Base-by-base conservation (phyloP, 2,113 vertebrate species). In the Perognathus longimembris region DNA sequence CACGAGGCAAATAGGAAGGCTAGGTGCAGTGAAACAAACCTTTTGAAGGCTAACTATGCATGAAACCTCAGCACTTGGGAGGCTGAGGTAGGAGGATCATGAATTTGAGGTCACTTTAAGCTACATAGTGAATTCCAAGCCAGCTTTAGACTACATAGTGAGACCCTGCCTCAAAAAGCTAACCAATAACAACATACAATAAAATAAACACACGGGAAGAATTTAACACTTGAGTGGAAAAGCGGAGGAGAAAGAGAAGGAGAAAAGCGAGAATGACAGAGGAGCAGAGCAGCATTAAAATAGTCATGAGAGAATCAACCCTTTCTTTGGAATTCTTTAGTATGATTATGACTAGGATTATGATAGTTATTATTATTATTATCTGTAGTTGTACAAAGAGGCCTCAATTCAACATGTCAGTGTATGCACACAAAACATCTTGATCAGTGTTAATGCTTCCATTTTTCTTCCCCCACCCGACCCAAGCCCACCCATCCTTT, bases 251-350 rank as follows among this genome's bases (percentile, higher is more conserved):
- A 11, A n/a, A 1, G 6, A 59, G 66, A 28, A 30, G 10, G 26
- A 57, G 85, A n/a, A 17, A 50, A 50, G 30, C 36, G 7, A 18
- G 34, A 36, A 18, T 18, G 54, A 18, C 11, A 30, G 63, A 77
- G 71, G 14, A 40, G 14, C 17, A 8, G 50, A 18, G 6, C 0
- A 1, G 18, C 30, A 24, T 10, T 38, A 5, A 34, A 32, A 24
- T 0, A 59, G 42, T 17, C 34, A 0, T 26, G 54, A 42, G 80
- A 40, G 76, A 28, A 30, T 32, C 5, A 5, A 22, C 40, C 2
- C 66, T 61, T 63, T 6, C 0, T 6, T 1, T 7, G 42, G 76
- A 36, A 21, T 80, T 81, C 61, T 6, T 28, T 20, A 26, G 22
- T 14, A 54, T 54, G 50, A 54, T 54, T 12, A 54, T 54, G 45